Evolutionary conservation across 2,797 vertebrate genomes (phyloP).

Genomic region (Helicolenus hilgendorfi): DNA sequence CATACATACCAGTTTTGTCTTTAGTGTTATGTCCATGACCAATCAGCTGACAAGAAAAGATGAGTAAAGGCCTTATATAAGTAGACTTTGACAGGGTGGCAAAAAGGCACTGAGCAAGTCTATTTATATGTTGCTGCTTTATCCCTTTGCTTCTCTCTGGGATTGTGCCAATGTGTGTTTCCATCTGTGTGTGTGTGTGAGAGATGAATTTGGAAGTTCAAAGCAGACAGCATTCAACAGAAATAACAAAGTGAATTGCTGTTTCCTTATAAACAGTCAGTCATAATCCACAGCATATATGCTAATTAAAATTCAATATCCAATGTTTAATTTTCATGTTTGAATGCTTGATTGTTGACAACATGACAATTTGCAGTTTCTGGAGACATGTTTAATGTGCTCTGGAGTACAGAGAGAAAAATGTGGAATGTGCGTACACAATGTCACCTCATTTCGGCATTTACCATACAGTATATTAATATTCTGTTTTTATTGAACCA

Average conservation of each 20-base stretch:
- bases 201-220: conserved; percentile 60
- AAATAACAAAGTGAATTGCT: conserved; percentile 53
- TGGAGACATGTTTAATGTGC: not conserved
- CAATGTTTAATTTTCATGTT: not conserved
- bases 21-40: conserved; percentile 63
- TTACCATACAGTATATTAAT: not conserved
- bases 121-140: conserved; percentile 79
- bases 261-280: not conserved
- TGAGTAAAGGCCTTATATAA: conserved; percentile 81
- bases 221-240: conserved; percentile 57
- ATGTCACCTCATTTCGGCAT: not conserved
- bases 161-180: conserved; percentile 54
- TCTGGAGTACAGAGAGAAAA: not conserved
- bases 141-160: conserved; percentile 61
- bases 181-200: not conserved
- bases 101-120: conserved; percentile 69
- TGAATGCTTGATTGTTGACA: not conserved
- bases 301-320: conserved; percentile 31
- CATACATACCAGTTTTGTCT: conserved; percentile 38
- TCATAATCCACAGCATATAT: conserved; percentile 10
- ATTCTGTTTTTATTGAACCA: not conserved
- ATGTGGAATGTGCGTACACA: not conserved
- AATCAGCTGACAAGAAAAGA: conserved; percentile 77
- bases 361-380: conserved; percentile 2
- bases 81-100: conserved; percentile 71